Evolutionary conservation across 2,797 vertebrate genomes (phyloP).

Genomic region (Euthynnus affinis): DNA sequence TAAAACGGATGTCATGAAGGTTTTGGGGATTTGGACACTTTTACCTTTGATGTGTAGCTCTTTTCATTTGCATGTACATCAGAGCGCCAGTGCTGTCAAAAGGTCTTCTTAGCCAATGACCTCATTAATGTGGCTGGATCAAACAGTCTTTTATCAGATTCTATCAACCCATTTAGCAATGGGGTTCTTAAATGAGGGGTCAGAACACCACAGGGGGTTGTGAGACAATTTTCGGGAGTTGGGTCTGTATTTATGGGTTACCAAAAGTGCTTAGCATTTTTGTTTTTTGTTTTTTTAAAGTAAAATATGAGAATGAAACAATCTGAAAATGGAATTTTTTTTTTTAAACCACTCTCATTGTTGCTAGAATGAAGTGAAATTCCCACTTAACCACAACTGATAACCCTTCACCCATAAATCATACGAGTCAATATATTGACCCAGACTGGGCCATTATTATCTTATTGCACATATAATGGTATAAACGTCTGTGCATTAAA

Average conservation of each 20-base stretch:
- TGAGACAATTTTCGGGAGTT: constrained; percentile 7
- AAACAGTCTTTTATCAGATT: constrained; percentile 58
- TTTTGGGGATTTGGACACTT: constrained; percentile 35
- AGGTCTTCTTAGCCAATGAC: constrained; percentile 61
- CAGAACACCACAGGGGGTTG: constrained; percentile 17
- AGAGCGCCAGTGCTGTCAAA: constrained; percentile 45
- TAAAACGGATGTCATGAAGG: not conserved
- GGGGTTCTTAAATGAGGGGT: constrained; percentile 16
- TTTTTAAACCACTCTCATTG: not conserved
- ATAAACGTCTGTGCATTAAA: not conserved
- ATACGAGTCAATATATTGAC: no score
- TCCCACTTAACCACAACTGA: no score
- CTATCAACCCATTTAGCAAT: constrained; percentile 39
- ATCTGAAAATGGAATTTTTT: not conserved
- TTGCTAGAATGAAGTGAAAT: no score
- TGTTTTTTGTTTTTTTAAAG: not conserved
- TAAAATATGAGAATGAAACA: not conserved
- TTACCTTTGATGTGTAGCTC: constrained; percentile 50
- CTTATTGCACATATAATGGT: not conserved
- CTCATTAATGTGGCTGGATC: constrained; percentile 63
- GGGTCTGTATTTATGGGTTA: constrained; percentile 5
- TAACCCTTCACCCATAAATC: no score
- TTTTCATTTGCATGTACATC: constrained; percentile 55
- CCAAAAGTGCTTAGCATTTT: not conserved
- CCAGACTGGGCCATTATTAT: no score